Base-by-base conservation (phyloP, 2,888 invertebrate species). In the Xanthorhoe spadicearia region DNA sequence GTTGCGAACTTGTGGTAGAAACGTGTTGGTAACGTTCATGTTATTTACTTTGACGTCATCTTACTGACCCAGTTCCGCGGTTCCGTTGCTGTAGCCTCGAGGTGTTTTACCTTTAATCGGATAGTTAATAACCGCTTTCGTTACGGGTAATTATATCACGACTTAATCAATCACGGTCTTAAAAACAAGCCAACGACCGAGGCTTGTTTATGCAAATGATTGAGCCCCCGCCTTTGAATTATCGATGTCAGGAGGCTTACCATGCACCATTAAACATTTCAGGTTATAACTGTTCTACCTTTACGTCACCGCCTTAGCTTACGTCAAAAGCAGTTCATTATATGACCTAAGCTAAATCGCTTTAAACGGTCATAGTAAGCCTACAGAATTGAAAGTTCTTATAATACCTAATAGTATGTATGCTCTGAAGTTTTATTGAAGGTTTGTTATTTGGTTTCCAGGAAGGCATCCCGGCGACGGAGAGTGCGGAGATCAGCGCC, bases 401-500 rank as follows among this genome's bases (percentile, higher is more conserved):
- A n/a, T n/a, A n/a, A n/a, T n/a, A n/a, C n/a, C n/a, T n/a, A n/a
- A n/a, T n/a, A n/a, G n/a, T n/a, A n/a, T n/a, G n/a, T n/a, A 23
- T 23, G 23, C 23, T 23, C 3, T 51, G n/a, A 38, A 13, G 13
- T 10, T 28, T 17, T 32, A 18, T 51, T 18, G 28, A 19, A 61
- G 3, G 51, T 48, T 1, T 5, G 19, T 50, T 70, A 64, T 73
- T 23, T 75, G 28, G 73, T 75, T 92, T 92, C 68, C 92, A 93
- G 92, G 90, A 89, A 83, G 82, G 83, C 70, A 83, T 82, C 79
- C 82, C 77, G 73, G 82, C 82, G 64, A 78, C 83, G 66, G 79
- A 90, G 54, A 62, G 63, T 56, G 17, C 90, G 84, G 83, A 84
- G 77, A 83, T 82, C 72, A 77, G 80, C 70, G 73, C 76, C 52